Base-by-base conservation (phyloP, 2,888 invertebrate genomes). In the Eupelmus urozonus region DNA sequence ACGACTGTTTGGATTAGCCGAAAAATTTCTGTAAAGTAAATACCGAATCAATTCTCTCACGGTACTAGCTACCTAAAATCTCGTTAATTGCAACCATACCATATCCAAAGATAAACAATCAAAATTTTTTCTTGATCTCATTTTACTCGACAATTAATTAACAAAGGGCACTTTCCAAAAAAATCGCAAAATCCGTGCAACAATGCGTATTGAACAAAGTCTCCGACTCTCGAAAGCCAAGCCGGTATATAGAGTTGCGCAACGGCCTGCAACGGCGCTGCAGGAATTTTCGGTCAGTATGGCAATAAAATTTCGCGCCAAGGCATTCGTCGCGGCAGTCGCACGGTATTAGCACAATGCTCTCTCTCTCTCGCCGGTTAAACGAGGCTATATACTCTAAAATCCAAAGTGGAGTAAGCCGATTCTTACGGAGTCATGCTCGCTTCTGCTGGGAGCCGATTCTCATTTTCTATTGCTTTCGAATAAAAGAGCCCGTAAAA, bases 201-300 rank as follows among this genome's bases (percentile, higher is more conserved):
- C n/a, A n/a, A n/a, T 53, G 20, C 5, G 29, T 29, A 62, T 42
- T 16, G 42, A 20, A 42, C 13, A 34, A 18, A 63, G 18, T 57
- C 65, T 40, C 27, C 34, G 3, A 5, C 9, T 3, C 9, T 65
- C 20, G 18, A 62, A 65, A 34, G 65, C 51, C n/a, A n/a, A 49
- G 27, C 65, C n/a, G n/a, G 27, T 40, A 66, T 57, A 51, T 29
- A 60, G 49, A 34, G 40, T 78, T 78, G 55, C 72, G 77, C 77
- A 78, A 78, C 34, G 18, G 62, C 45, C 42, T 27, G 62, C 53
- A 73, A 67, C 45, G 65, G 34, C 45, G 42, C 18, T 25, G 42
- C 42, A 55, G 70, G 42, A 70, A 70, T 70, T 34, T 76, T 76
- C 49, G 62, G 75, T 57, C 71, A 34, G 9, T 34, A 34, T 34